Evolutionary conservation across 92 coral and sea anemone species (phyloP), one percentile per base, ranked within the genome.

Genomic region (Umimayanthus kanabou): DNA sequence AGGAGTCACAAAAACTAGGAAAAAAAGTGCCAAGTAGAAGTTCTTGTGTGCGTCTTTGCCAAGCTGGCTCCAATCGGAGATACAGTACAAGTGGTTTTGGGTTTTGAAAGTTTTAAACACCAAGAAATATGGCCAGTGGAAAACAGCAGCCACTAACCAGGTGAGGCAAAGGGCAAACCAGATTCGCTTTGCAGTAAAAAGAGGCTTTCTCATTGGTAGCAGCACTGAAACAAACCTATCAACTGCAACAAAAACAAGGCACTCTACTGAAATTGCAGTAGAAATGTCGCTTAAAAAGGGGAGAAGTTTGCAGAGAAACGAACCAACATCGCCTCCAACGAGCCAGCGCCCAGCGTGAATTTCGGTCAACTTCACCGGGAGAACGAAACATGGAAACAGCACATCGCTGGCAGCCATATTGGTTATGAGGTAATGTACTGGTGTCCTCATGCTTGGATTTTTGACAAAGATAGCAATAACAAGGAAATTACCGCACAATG

Each of bases 281-380:
- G 78, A 73, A 15, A 73, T 20, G 4, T 73, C 78, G 45, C 78
- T 73, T 14, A 73, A 37, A 23, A 73, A 73, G 78, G 49, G 47
- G 47, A 73, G 78, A 8, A 73, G 45, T 15, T 73, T 73, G n/a
- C 78, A 73, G 78, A 73, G n/a, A 73, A 73, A 73, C 25, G 49
- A 37, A 2, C 78, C 78, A 10, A 73, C 39, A 37, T 25, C n/a
- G 39, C 78, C 78, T 73, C 49, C 78, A 39, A 39, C 8, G 78
- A 73, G 78, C 78, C 49, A 73, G 43, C 25, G 49, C 23, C 78
- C 45, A 1, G 49, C 78, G 40, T 73, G 49, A 15, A 73, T 73
- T 0, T 73, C 78, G 9, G 78, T 5, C 1, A 73, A 73, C 78
- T 33, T 73, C 78, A 73, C 47, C 13, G 78, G 76, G 25, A 72